These are phyloP conservation scores for Tolmerus cingulatus DNA, from an alignment of 2,888 invertebrate genomes.

Conservation along the genomic window DNA sequence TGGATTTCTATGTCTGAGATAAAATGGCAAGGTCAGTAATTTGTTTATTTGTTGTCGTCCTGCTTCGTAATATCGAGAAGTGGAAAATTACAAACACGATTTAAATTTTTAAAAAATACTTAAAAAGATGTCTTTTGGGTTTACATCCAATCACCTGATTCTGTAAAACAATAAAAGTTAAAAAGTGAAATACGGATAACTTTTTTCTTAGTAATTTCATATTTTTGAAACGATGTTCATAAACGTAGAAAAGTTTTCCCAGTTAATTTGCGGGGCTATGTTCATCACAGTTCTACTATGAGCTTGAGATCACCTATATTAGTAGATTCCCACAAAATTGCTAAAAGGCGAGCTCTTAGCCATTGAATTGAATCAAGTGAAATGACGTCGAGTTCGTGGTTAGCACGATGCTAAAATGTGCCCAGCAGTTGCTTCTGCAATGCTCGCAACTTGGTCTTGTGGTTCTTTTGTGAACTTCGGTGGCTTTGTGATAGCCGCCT, in stretches of 20 bases:
- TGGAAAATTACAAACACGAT: background rate
- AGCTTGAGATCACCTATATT: background rate
- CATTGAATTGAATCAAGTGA: background rate
- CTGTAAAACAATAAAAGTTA: background rate
- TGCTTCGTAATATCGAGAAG: background rate
- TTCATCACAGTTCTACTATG: background rate
- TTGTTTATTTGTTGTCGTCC: too few species aligned
- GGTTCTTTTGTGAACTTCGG: conserved; percentile 46
- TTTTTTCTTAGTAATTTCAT: background rate
- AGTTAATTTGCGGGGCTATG: background rate
- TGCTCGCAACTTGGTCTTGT: conserved; percentile 42
- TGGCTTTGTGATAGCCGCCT: conserved; percentile 42
- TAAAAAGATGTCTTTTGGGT: too few species aligned
- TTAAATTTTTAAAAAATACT: background rate
- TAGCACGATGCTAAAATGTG: background rate
- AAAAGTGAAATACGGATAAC: background rate
- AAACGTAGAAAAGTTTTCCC: background rate
- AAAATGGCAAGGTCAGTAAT: background rate
- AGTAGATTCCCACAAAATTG: background rate
- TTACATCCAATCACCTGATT: background rate
- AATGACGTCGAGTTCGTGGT: background rate
- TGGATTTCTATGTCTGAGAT: background rate
- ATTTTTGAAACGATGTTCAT: background rate
- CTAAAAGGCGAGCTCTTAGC: background rate
- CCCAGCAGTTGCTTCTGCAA: conserved; percentile 49